phyloP scores from a whole-genome alignment of 92 coral and sea anemone species.

The Porites lobata region DNA sequence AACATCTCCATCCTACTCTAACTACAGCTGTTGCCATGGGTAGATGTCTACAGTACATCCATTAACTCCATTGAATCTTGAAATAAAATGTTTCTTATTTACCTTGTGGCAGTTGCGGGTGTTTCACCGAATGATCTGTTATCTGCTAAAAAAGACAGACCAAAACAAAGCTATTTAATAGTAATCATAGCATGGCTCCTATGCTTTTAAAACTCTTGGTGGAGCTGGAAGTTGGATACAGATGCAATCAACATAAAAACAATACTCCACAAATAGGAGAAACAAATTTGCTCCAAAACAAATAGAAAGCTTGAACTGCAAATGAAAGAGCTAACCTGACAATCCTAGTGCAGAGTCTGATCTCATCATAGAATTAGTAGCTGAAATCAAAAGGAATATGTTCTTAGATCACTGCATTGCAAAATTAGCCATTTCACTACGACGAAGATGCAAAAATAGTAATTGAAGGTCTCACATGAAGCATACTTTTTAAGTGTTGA shows the following conservation, averaged over 20 bases:
- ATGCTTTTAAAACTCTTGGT: no score
- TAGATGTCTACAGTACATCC: not conserved
- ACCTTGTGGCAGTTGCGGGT: constrained; percentile 77
- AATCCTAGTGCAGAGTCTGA: constrained; percentile 10
- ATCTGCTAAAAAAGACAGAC: constrained; percentile 34
- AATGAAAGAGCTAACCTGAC: constrained; percentile 10
- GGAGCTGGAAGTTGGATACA: no score
- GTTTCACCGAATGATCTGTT: constrained; percentile 82
- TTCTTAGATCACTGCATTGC: no score
- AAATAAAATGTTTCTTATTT: not conserved
- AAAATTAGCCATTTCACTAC: no score
- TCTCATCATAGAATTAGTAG: constrained; percentile 31
- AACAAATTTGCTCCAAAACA: not conserved
- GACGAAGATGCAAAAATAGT: no score
- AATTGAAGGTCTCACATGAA: no score
- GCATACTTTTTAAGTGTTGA: no score
- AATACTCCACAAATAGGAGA: no score
- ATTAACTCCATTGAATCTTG: not conserved
- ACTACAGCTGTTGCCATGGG: not conserved
- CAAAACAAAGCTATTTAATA: not conserved
- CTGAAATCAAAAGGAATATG: not conserved
- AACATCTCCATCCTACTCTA: not conserved
- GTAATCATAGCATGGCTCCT: not conserved
- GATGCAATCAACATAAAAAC: no score
- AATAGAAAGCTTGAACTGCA: not conserved